Evolutionary conservation across 2,888 invertebrate species (phyloP).

Genomic region (Tenodera sinensis): DNA sequence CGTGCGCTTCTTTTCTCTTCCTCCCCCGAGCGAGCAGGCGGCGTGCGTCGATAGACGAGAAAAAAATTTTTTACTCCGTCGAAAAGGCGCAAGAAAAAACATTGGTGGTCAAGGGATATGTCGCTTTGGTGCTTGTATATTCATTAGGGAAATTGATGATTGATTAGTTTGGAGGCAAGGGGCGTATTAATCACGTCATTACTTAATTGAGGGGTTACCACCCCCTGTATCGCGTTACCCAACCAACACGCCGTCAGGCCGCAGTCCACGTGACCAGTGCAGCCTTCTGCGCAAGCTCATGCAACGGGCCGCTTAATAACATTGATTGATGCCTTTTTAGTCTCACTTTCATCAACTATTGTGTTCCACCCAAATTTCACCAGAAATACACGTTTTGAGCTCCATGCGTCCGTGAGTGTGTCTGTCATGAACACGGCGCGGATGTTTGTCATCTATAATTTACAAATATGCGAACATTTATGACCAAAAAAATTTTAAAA

Average conservation of each 20-base stretch:
- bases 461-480: too few relatives aligned
- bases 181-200: constrained; percentile 17
- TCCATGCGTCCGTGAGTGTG: too few relatives aligned
- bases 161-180: constrained; percentile 6
- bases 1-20: not conserved
- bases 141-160: constrained; percentile 26
- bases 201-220: constrained; percentile 18
- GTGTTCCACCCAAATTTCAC: too few relatives aligned
- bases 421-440: too few relatives aligned
- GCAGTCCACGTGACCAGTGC: not conserved
- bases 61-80: not conserved
- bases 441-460: too few relatives aligned
- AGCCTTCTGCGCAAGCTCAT: not conserved
- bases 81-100: not conserved
- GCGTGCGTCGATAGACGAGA: not conserved
- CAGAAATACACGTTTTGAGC: too few relatives aligned
- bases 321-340: not conserved
- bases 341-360: too few relatives aligned
- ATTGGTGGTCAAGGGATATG: not conserved
- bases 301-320: not conserved
- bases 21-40: not conserved
- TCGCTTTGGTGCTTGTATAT: constrained; percentile 19
- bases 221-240: constrained; percentile 12
- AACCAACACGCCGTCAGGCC: constrained; percentile 9
- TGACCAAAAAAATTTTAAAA: too few relatives aligned